Percentiles rank a stretch among this genome's conserved stretches.
Evolutionary conservation across 2,113 vertebrate genomes (phyloP).

Genomic region (Rhadina sibilatrix): DNA sequence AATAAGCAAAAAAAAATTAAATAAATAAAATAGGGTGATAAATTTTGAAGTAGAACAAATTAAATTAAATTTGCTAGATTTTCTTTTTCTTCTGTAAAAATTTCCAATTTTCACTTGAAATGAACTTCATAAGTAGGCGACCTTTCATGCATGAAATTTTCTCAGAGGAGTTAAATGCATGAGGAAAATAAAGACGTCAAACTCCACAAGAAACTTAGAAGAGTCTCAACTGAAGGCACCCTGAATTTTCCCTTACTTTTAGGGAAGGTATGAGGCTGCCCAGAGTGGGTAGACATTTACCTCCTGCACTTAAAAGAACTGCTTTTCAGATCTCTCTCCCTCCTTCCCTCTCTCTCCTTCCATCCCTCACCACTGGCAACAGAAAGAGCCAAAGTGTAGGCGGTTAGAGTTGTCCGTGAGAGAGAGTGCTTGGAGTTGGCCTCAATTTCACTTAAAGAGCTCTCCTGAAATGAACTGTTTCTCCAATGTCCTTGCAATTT

Average conservation of each 20-base stretch:
- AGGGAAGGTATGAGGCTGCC: not conserved
- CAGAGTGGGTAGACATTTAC: not conserved
- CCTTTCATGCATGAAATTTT: not conserved
- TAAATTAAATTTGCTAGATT: not conserved
- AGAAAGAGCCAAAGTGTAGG: not conserved
- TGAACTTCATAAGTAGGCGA: not conserved
- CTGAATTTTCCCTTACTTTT: not conserved
- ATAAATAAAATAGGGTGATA: not conserved
- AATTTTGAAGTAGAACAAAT: not conserved
- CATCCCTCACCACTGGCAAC: accelerated
- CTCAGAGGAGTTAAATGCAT: not conserved
- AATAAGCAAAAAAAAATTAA: not conserved
- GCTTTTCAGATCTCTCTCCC: not conserved
- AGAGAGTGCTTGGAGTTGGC: not conserved
- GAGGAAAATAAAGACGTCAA: not conserved
- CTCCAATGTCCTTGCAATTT: not conserved
- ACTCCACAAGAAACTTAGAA: not conserved
- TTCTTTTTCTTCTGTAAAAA: not conserved
- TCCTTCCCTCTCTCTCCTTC: not conserved
- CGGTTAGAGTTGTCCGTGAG: accelerated
- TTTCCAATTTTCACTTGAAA: not conserved
- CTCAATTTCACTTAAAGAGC: not conserved
- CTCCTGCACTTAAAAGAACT: not conserved
- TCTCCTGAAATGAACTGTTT: not conserved
- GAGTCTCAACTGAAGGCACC: not conserved